Percentiles rank a stretch among this genome's conserved stretches.
These are phyloP conservation scores for Aphelinus atriplicis DNA, from an alignment of 1,140 invertebrate species.

Conservation along the genomic window DNA sequence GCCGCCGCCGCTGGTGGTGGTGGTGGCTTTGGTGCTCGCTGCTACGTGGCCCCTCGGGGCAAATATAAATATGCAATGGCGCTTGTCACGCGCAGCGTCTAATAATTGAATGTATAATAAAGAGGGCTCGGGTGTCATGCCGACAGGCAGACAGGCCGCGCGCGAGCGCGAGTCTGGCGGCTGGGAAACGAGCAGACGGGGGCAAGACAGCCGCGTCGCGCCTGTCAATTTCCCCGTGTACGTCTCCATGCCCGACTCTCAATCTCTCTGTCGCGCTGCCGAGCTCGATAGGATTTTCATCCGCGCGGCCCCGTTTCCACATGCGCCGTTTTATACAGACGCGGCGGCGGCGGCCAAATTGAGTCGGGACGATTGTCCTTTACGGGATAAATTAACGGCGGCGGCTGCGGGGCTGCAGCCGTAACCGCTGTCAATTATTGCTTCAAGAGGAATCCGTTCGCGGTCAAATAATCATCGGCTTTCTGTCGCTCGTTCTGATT, in stretches of 20 bases:
- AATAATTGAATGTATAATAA: constrained; percentile 68
- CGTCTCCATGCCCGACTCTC: constrained; percentile 36
- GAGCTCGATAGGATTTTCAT: constrained; percentile 18
- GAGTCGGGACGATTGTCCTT: constrained; percentile 27
- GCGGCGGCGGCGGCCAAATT: constrained; percentile 19
- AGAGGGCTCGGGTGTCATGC: constrained; percentile 62
- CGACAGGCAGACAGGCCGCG: constrained; percentile 53
- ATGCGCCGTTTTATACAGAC: neutral
- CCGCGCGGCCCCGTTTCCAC: constrained; percentile 18
- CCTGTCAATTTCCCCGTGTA: constrained; percentile 58
- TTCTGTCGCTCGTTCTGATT: constrained; percentile 15
- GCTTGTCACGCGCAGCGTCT: constrained; percentile 63
- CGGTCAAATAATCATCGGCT: constrained; percentile 36
- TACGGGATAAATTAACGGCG: constrained; percentile 30
- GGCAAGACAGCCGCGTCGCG: constrained; percentile 54
- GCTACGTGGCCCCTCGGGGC: constrained; percentile 33
- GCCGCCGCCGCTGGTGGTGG: constrained; percentile 31
- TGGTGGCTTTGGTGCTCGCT: no score
- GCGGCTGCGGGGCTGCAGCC: neutral
- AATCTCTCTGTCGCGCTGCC: no score
- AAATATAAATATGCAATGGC: constrained; percentile 65
- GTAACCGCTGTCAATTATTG: constrained; percentile 36
- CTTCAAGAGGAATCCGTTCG: constrained; percentile 26
- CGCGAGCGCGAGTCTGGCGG: constrained; percentile 20
- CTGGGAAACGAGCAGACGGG: constrained; percentile 35